phyloP scores from a whole-genome alignment of 2,797 vertebrate species.

The Picus viridis region DNA sequence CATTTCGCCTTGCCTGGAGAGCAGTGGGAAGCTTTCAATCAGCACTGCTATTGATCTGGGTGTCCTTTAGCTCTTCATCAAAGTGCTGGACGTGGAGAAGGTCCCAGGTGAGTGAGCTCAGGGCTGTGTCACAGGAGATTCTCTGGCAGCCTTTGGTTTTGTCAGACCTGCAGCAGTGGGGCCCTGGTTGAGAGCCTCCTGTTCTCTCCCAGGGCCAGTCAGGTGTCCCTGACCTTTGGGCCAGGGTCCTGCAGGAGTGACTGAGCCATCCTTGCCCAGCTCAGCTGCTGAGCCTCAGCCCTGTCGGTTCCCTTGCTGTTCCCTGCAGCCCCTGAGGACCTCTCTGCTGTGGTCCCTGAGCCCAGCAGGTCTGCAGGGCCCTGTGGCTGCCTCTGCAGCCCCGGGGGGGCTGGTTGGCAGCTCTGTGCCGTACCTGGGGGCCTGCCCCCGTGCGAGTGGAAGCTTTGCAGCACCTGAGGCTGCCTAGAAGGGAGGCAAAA shows the following conservation, averaged over 20 bases:
- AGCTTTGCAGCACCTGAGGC: not conserved
- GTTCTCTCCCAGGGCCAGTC: not conserved
- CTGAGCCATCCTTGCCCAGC: not conserved
- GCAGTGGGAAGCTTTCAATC: conserved; percentile 41
- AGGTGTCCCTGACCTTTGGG: not conserved
- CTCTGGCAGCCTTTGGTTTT: not conserved
- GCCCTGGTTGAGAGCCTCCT: not conserved
- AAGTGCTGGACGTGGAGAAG: not conserved
- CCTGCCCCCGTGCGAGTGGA: conserved; percentile 1
- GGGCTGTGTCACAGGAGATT: not conserved
- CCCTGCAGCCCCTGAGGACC: not conserved
- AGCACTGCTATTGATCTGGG: conserved; percentile 31
- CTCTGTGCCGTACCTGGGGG: not conserved
- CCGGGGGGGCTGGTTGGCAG: not conserved
- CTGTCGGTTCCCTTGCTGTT: not conserved
- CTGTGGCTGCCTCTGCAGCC: not conserved
- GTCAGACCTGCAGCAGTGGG: not conserved
- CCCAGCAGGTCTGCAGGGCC: not conserved
- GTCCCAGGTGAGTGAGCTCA: not conserved
- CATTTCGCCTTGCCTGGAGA: conserved; percentile 38
- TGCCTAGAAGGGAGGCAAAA: conserved; percentile 29
- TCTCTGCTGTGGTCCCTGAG: conserved; percentile 7
- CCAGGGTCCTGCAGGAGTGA: not conserved
- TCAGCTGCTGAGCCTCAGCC: not conserved
- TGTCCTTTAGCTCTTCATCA: conserved; percentile 33